Base-by-base conservation (phyloP, 2,113 vertebrate species). In the Orthonyx spaldingii region DNA sequence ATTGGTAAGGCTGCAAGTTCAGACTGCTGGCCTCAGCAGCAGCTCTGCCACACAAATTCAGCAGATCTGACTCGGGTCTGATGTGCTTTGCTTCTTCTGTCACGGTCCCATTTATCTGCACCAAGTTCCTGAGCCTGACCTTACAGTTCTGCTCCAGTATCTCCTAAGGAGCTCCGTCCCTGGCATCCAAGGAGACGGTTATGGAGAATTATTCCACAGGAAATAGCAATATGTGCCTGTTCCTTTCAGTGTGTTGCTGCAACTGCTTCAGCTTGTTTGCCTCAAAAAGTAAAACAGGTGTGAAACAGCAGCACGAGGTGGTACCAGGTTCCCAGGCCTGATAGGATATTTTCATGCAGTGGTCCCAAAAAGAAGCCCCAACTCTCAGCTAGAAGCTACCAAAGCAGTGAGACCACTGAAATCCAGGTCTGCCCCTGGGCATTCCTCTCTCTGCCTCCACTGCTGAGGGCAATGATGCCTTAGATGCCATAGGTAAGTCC, bases 1-100 rank as follows among this genome's bases (percentile, higher is more conserved):
- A 0, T 2, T 3, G 2, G 39, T 2, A 0, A 52, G 82, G 59
- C 42, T 63, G 41, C 1, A 0, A 2, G 17, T 16, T 65, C 76
- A 39, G 23, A 1, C 13, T 4, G 42, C 28, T 61, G 87, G 75
- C 52, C 35, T 84, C 87, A 87, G 90, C 50, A 94, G 81, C 52
- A 83, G 65, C 88, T 87, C 72, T 89, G 77, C 69, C 35, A 10
- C 4, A 20, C 8, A 8, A 24, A 39, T 20, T 33, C 60, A 37
- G 39, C 0, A 35, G 21, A 4, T 30, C 47, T 11, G 9, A 15
- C 66, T 17, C 11, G 37, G 39, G 12, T n/a, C 44, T 84, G 60
- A 63, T 19, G 6, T 1, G 1, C 12, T 85, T 60, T 79, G 57
- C 55, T 15, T 16, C 44, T 37, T 52, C 47, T 32, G 20, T 7